phyloP scores from a whole-genome alignment of 2,113 vertebrate genomes.

The Neodon shergylaensis region DNA sequence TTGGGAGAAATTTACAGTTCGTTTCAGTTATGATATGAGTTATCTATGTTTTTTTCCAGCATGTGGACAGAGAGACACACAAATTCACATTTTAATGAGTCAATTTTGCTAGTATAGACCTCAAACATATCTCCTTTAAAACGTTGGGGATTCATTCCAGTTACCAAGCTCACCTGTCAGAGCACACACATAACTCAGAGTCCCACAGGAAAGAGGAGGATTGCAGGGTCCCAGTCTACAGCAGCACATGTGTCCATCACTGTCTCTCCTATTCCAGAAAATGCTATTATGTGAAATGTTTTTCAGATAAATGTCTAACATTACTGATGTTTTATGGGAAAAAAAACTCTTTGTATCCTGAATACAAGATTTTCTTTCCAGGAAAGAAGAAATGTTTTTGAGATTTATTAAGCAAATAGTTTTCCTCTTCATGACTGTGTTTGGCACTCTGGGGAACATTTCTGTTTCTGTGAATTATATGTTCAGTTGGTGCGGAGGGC shows the following conservation, averaged over 20 bases:
- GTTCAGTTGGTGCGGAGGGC: neutral
- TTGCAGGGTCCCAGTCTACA: neutral
- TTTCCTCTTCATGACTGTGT: neutral
- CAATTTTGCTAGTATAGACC: neutral
- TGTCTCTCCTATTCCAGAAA: neutral
- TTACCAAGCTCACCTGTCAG: neutral
- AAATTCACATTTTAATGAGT: neutral
- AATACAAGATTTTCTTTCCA: no score
- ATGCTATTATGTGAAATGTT: neutral
- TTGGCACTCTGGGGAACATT: neutral
- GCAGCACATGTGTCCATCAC: fast-evolving
- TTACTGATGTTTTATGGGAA: neutral
- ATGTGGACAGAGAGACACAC: neutral
- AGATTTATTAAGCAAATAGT: neutral
- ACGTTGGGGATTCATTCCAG: neutral
- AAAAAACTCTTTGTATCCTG: neutral
- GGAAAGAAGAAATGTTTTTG: neutral
- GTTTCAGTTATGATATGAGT: neutral
- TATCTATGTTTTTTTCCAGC: no score
- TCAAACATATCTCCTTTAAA: neutral
- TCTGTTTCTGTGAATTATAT: neutral
- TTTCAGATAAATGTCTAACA: neutral
- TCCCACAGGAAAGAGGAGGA: neutral
- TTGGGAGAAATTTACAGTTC: neutral
- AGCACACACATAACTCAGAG: neutral